Evolutionary conservation across 2,113 vertebrate species (phyloP), one percentile per base, ranked within the genome.

Genomic region (Procapra przewalskii): DNA sequence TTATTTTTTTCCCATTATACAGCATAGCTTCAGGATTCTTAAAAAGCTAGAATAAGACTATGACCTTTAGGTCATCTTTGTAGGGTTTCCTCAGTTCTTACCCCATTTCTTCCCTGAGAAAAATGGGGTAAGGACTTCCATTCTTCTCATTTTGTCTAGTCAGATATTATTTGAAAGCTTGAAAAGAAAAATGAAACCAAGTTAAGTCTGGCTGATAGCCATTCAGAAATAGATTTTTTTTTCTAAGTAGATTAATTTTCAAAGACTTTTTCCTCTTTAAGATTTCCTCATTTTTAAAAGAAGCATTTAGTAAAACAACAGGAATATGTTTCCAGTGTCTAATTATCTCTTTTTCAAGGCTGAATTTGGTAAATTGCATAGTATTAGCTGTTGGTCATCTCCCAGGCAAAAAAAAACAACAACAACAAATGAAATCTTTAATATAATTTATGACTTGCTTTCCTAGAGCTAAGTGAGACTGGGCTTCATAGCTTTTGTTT

Each of bases 171-270:
- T 91, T 57, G 88, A 90, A 97, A 36, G 48, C 87, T 89, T 94
- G 48, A 96, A 92, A 77, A 93, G 75, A 98, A 92, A 97, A 91
- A 77, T 81, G 50, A 95, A 82, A 79, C 64, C 81, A 90, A 91
- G 54, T 62, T 54, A 87, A 94, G 1, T 45, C 50, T 96, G 54
- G 15, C 59, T 82, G 12, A 43, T 84, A 92, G 91, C 85, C 96
- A 89, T 59, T 86, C 55, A 86, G 75, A 96, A 95, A 90, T 27
- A 77, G 83, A 84, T 59, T 75, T 64, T 92, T 55, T 75, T 43
- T 14, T 36, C 8, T 21, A 10, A 89, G 16, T 71, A 62, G 83
- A 90, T 93, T 94, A 85, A 40, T 89, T 97, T 93, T 91, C n/a
- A 19, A 83, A 84, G 54, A 57, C 33, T 52, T 94, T 96, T 71